Conservation (phyloP, 2,888 invertebrate genomes). For the Gisinianus flammeolus region DNA sequence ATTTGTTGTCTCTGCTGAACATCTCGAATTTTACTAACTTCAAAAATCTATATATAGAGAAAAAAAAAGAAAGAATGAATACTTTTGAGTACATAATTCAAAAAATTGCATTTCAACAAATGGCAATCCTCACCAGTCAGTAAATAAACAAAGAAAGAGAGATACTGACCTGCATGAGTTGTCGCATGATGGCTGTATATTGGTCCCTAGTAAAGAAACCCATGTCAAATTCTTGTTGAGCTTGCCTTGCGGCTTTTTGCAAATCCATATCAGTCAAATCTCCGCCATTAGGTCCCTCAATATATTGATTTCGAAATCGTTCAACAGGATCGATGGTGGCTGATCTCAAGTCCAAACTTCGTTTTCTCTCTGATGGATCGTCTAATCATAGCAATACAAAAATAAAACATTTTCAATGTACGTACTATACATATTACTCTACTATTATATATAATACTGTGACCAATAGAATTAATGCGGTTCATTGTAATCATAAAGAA, state of each 20-base stretch:
- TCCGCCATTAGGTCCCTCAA: slow-evolving; percentile 48
- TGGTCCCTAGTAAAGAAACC: slow-evolving; percentile 50
- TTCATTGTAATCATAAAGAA: too few relatives aligned
- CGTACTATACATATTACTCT: neutral
- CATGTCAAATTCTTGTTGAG: slow-evolving; percentile 50
- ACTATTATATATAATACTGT: too few relatives aligned
- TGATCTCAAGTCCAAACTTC: slow-evolving; percentile 52
- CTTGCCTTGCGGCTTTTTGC: slow-evolving; percentile 45
- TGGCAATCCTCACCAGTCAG: neutral
- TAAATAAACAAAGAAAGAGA: neutral
- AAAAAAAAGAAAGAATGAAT: neutral
- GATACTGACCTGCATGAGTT: slow-evolving; percentile 50
- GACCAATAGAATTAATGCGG: too few relatives aligned
- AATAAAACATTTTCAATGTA: too few relatives aligned
- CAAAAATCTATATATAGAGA: slow-evolving; percentile 68
- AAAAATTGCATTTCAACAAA: neutral
- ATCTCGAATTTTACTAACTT: slow-evolving; percentile 76
- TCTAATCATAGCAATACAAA: slow-evolving; percentile 48
- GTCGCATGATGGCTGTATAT: slow-evolving; percentile 48
- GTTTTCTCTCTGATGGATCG: slow-evolving; percentile 55
- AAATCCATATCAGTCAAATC: slow-evolving; percentile 45
- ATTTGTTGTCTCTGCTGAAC: slow-evolving; percentile 64
- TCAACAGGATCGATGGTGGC: slow-evolving; percentile 54
- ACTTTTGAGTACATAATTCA: neutral
- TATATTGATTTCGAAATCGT: slow-evolving; percentile 49